Evolutionary conservation across 2,888 invertebrate species (phyloP).

Genomic region (Neoascia interrupta): DNA sequence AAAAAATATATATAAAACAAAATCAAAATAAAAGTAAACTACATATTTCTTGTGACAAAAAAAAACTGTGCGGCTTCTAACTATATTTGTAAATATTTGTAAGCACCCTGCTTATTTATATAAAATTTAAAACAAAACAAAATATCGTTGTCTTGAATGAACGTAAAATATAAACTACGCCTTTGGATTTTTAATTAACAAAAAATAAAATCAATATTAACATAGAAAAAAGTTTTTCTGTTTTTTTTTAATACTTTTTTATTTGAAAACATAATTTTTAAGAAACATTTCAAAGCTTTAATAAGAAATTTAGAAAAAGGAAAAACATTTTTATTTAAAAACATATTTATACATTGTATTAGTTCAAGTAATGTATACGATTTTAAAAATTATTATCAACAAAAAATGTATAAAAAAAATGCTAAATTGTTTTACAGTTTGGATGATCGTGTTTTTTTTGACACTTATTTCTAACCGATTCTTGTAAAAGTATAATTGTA

Average conservation of each 20-base stretch:
- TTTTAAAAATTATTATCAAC: constrained; percentile 23
- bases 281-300: constrained; percentile 47
- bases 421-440: neutral
- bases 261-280: constrained; percentile 34
- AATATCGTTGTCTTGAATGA: constrained; percentile 24
- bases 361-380: constrained; percentile 57
- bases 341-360: constrained; percentile 34
- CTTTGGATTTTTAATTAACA: constrained; percentile 47
- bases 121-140: constrained; percentile 14
- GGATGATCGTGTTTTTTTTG: no score
- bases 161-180: constrained; percentile 25
- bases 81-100: constrained; percentile 43
- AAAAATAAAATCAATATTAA: constrained; percentile 36
- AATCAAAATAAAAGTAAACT: constrained; percentile 63
- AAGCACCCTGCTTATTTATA: constrained; percentile 44
- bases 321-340: constrained; percentile 31
- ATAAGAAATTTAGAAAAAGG: constrained; percentile 22
- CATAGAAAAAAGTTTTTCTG: constrained; percentile 31
- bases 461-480: constrained; percentile 2
- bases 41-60: constrained; percentile 38
- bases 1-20: constrained; percentile 42
- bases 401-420: constrained; percentile 7
- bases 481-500: constrained; percentile 9
- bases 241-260: constrained; percentile 33
- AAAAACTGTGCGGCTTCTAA: constrained; percentile 49